These are phyloP conservation scores for Drosophila takahashii DNA, from an alignment of 1,140 invertebrate genomes.

Conservation along the genomic window DNA sequence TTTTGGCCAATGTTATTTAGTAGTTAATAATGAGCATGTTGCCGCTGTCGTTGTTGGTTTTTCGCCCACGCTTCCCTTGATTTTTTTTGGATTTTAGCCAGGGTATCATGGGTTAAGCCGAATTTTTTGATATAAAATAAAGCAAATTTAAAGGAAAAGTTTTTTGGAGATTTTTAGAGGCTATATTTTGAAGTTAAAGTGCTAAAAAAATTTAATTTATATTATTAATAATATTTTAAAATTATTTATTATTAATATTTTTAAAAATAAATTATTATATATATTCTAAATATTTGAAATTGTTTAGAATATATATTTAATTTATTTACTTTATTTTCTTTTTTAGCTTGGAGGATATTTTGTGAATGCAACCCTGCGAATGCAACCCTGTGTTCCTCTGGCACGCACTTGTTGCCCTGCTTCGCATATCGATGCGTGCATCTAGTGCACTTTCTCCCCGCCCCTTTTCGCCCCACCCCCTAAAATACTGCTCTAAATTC, in stretches of 20 bases:
- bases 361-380: too few relatives aligned
- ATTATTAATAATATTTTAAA: too few relatives aligned
- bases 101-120: neutral
- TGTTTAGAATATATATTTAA: neutral
- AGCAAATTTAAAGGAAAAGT: too few relatives aligned
- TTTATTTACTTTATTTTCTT: too few relatives aligned
- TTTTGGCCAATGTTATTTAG: conserved; percentile 78
- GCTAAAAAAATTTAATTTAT: too few relatives aligned
- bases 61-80: conserved; percentile 8
- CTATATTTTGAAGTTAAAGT: too few relatives aligned
- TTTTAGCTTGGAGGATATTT: conserved; percentile 2
- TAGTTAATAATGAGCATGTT: conserved; percentile 83
- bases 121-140: too few relatives aligned
- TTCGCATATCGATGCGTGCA: conserved; percentile 36
- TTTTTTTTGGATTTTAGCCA: neutral
- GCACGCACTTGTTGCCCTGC: conserved; percentile 67
- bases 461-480: neutral
- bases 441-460: conserved; percentile 18
- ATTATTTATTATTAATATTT: too few relatives aligned
- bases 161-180: too few relatives aligned
- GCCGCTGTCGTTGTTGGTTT: conserved; percentile 75
- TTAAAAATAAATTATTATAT: neutral
- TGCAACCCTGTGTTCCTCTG: too few relatives aligned
- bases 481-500: neutral
- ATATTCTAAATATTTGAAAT: neutral